Evolutionary conservation across 2,113 vertebrate species (phyloP), one percentile per base, ranked within the genome.

Genomic region (Cochlearius cochlearius): DNA sequence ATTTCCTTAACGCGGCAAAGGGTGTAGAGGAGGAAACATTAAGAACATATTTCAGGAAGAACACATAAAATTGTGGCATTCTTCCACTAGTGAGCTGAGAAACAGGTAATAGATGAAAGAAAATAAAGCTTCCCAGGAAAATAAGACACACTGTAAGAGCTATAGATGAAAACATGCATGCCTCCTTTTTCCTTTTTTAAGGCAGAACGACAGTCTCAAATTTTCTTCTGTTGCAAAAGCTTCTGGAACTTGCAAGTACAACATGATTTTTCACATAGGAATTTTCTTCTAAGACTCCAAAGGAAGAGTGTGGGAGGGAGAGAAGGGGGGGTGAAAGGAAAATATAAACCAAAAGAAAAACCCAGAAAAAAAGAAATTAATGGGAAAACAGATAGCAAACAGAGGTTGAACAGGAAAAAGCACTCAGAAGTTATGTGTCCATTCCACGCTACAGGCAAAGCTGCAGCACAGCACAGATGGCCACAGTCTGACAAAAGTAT

Each of bases 211-310:
- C 15, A 4, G 14, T 86, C 72, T 91, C 55, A 0, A 0, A 3
- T 50, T 86, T 95, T 88, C 15, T 80, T 67, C 45, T 36, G 23
- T 27, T 80, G 43, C 26, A 83, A 86, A 93, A 81, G 34, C 19
- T 72, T 81, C 68, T 94, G 73, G 64, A 95, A 92, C 56, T 75
- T 89, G 50, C 2, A 87, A 88, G 39, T 56, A 79, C 38, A 75
- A 25, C 5, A 43, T 52, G 23, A 79, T 79, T 92, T 94, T 97
- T 82, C 81, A 87, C n/a, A 72, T 0, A 87, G 68, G 66, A 82
- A 85, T 69, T 87, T 81, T 90, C 64, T 63, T 73, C 62, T 56
- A 34, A 72, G 62, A 32, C 15, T 79, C 32, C 27, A 76, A 79
- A 84, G 39, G 56, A 80, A 75, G 52, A 78, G 45, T 27, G 67